Base-by-base conservation (phyloP, 1,140 invertebrate genomes). In the Hycleus cichorii region DNA sequence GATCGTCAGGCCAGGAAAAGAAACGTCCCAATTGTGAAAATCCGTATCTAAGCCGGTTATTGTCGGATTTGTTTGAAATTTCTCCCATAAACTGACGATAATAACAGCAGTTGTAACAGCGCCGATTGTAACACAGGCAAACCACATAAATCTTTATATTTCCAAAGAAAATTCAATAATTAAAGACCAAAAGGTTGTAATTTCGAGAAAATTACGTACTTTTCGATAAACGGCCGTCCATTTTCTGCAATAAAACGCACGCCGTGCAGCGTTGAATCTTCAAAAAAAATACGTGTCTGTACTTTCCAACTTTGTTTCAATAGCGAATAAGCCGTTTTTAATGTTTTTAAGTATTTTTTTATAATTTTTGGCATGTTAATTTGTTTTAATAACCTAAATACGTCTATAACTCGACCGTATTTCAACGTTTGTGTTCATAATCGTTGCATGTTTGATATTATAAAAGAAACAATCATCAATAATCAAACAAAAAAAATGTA, bases 41-140 rank as follows among this genome's bases (percentile, higher is more conserved):
- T 87, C 85, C 2, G 85, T 85, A 67, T 85, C 83, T 49, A 85
- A 74, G 54, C 83, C 86, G 12, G 85, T 89, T n/a, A 89, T 86
- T 0, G 86, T 89, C 2, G 87, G 87, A 74, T 86, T 86, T 0
- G 84, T 88, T 76, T 87, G 84, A 72, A 89, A 90, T 68, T 88
- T 89, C 60, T 85, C 80, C 84, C 85, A 87, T 18, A 89, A 76
- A 60, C 81, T 87, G 12, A 83, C 77, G 48, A 89, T 89, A 52
- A 87, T 87, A 25, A 85, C 80, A 43, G 82, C 76, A 0, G 85
- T 84, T 0, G 84, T 79, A 0, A 86, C 78, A 2, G 82, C 77
- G 0, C 85, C 85, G 42, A 82, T 76, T 1, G 79, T 71, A 4
- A 83, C 83, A 62, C 86, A 86, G 55, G 80, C 77, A 63, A 89